Evolutionary conservation across 2,888 invertebrate genomes (phyloP), one percentile per base, ranked within the genome.

Genomic region (Geotrupes spiniger): DNA sequence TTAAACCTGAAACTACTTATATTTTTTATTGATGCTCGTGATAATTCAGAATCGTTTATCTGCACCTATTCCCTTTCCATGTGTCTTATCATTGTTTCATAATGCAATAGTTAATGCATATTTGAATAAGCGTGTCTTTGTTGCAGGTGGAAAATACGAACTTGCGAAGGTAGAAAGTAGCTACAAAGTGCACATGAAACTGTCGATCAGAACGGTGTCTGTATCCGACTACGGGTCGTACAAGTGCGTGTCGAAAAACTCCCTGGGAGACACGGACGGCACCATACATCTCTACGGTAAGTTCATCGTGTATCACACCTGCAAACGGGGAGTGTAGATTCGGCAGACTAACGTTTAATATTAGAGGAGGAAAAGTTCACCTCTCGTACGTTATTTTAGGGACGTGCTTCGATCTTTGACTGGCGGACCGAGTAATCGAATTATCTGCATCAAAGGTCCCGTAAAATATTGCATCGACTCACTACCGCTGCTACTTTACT

Each of bases 241-340:
- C 72, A 82, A 83, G 70, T 87, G 86, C 74, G 80, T 85, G 66
- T 83, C 85, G 52, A 85, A 85, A 71, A 87, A 87, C 70, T 83
- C 84, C 6, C 76, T 86, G 8, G 86, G 86, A 28, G 84, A 84
- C 64, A 85, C 86, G 8, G 85, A 85, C 65, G 86, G 86, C 50
- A 82, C 81, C 60, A 85, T 87, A 61, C 84, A 83, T 72, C 74
- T 87, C 56, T 84, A 85, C 68, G 79, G 86, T 86, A 74, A 83
- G 84, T 81, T n/a, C n/a, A n/a, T n/a, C n/a, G n/a, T n/a, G n/a
- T n/a, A n/a, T n/a, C n/a, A n/a, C n/a, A n/a, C n/a, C n/a, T n/a
- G n/a, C n/a, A n/a, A n/a, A n/a, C n/a, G n/a, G n/a, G n/a, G n/a
- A n/a, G n/a, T n/a, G n/a, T n/a, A n/a, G n/a, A n/a, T 15, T 33